A percentile compares a stretch with the other conserved stretches of the same genome.
Evolutionary conservation across 1,140 invertebrate genomes (phyloP).

Genomic region (Archivesica marissinica): DNA sequence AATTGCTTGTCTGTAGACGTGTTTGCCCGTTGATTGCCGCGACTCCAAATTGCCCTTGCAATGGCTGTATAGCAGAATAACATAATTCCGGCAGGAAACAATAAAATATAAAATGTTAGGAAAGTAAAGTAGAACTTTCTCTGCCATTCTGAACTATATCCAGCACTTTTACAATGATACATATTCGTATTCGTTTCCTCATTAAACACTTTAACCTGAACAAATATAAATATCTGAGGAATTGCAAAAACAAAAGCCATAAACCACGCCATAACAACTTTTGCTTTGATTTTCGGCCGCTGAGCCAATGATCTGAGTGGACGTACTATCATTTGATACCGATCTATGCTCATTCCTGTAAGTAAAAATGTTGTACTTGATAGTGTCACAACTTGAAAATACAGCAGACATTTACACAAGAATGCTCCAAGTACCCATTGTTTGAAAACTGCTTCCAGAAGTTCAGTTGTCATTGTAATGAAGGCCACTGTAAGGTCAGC

Average conservation of each 20-base stretch:
- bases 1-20: background rate
- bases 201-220: constrained; percentile 69
- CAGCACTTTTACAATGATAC: constrained; percentile 81
- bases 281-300: constrained; percentile 76
- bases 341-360: constrained; percentile 84
- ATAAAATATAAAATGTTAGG: constrained; percentile 82
- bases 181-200: constrained; percentile 71
- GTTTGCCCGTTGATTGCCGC: constrained; percentile 37
- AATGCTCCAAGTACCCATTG: constrained; percentile 84
- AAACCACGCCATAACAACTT: constrained; percentile 83
- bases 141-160: constrained; percentile 85
- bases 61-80: constrained; percentile 84
- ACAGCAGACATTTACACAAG: constrained; percentile 84
- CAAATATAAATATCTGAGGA: constrained; percentile 85
- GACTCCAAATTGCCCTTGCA: constrained; percentile 83
- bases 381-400: constrained; percentile 84
- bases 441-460: constrained; percentile 83
- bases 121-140: constrained; percentile 84
- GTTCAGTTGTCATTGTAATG: constrained; percentile 85
- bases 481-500: constrained; percentile 84
- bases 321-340: constrained; percentile 82
- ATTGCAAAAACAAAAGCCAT: constrained; percentile 83
- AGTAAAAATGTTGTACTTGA: constrained; percentile 84
- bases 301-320: constrained; percentile 78
- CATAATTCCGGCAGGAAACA: constrained; percentile 83